Conservation (phyloP, 64 coral and sea anemone genomes). For the Montipora foliosa region DNA sequence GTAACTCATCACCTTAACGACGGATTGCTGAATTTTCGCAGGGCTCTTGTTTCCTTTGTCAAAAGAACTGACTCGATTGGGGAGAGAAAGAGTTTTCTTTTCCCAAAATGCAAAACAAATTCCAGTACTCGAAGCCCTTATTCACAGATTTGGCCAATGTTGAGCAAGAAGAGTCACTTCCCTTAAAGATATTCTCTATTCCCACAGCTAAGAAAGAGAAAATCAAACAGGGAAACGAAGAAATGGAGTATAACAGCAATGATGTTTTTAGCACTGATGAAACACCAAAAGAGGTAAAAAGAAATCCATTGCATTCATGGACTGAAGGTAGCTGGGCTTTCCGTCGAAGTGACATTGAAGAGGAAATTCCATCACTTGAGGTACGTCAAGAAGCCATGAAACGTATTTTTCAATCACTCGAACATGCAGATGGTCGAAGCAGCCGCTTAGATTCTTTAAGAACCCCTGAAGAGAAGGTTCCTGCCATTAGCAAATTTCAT, state of each 20-base stretch:
- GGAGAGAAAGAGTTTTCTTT: not conserved
- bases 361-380: constrained; percentile 6
- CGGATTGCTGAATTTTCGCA: not conserved
- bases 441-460: constrained; percentile 7
- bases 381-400: constrained; percentile 39
- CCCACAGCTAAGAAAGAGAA: not conserved
- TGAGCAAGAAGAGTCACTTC: not conserved
- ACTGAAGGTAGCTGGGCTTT: constrained; percentile 34
- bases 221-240: not conserved
- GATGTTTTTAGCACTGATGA: constrained; percentile 18
- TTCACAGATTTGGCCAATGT: not conserved
- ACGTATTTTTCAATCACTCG: constrained; percentile 14
- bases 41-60: not conserved
- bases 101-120: not conserved
- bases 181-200: constrained; percentile 15
- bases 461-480: not conserved
- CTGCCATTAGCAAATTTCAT: not conserved
- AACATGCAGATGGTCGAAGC: constrained; percentile 1
- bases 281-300: not conserved
- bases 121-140: not conserved
- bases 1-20: constrained; percentile 16
- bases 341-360: constrained; percentile 1
- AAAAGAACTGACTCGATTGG: not conserved
- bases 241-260: not conserved
- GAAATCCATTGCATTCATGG: constrained; percentile 1